These are phyloP conservation scores for Kryptopterus vitreolus DNA, from an alignment of 2,797 vertebrate species.

Conservation along the genomic window DNA sequence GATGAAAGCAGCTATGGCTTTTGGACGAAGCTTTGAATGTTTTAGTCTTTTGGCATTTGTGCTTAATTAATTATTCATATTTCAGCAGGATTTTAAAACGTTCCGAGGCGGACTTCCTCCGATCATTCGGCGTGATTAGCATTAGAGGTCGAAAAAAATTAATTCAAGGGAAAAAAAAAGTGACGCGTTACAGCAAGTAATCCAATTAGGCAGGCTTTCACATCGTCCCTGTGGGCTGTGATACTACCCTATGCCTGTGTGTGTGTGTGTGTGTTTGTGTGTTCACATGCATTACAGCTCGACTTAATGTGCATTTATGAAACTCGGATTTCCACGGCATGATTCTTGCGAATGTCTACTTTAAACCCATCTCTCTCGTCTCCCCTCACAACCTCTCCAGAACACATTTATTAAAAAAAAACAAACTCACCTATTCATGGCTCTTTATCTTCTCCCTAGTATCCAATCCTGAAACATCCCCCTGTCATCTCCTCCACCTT, in stretches of 20 bases:
- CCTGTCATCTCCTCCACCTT: slow-evolving; percentile 6
- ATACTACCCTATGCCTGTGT: slow-evolving; percentile 19
- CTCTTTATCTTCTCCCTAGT: slow-evolving; percentile 26
- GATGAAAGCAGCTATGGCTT: slow-evolving; percentile 2
- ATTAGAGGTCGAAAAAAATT: slow-evolving; percentile 45
- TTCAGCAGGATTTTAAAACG: slow-evolving; percentile 16
- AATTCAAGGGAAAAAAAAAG: slow-evolving; percentile 53
- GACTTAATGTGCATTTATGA: slow-evolving; percentile 9
- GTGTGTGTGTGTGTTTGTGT: not conserved
- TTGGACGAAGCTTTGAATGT: not conserved
- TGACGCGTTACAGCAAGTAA: slow-evolving; percentile 53
- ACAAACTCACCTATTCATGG: slow-evolving; percentile 46
- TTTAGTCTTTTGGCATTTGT: slow-evolving; percentile 12
- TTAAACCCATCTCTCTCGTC: not conserved
- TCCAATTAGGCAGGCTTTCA: slow-evolving; percentile 50
- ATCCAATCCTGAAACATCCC: not conserved
- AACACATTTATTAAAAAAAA: slow-evolving; percentile 12
- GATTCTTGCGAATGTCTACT: slow-evolving; percentile 1
- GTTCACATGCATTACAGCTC: slow-evolving; percentile 28
- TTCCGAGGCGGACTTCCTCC: slow-evolving; percentile 13
- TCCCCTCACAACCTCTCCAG: not conserved
- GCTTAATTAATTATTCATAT: slow-evolving; percentile 16
- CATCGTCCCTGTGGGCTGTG: slow-evolving; percentile 42
- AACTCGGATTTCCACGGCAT: slow-evolving; percentile 30
- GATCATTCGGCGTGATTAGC: slow-evolving; percentile 29